Percentiles rank a stretch among this genome's conserved stretches.
phyloP scores from a whole-genome alignment of 2,797 vertebrate genomes.

The Sparidentex hasta region DNA sequence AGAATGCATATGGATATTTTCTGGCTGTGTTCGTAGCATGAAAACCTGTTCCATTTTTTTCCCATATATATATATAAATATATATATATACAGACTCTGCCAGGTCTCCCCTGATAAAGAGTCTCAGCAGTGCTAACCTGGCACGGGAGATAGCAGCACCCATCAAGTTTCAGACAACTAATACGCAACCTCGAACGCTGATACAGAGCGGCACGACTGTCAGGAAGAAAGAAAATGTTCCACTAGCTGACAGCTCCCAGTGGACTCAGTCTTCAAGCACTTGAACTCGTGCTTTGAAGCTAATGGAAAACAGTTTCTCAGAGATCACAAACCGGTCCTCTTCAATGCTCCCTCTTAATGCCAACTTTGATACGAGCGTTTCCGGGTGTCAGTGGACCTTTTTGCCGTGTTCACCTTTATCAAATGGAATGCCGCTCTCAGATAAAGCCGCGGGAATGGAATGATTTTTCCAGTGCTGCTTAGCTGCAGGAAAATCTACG shows the following conservation, averaged over 20 bases:
- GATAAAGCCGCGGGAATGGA: slow-evolving; percentile 1
- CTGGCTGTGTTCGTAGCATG: slow-evolving; percentile 2
- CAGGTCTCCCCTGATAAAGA: not conserved
- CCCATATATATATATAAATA: too few relatives aligned
- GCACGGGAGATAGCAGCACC: slow-evolving; percentile 32
- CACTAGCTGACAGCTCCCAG: slow-evolving; percentile 36
- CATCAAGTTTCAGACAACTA: slow-evolving; percentile 24
- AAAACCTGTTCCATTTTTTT: not conserved
- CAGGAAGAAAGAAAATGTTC: slow-evolving; percentile 25
- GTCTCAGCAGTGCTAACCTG: not conserved
- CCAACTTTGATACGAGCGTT: slow-evolving; percentile 25
- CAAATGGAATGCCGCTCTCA: slow-evolving; percentile 6
- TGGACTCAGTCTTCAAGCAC: slow-evolving; percentile 23
- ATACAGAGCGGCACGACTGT: slow-evolving; percentile 17
- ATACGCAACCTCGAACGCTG: not conserved
- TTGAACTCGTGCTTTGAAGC: slow-evolving; percentile 31
- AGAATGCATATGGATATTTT: slow-evolving; percentile 11
- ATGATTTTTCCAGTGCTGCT: not conserved
- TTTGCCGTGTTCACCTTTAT: slow-evolving; percentile 5
- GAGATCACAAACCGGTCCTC: slow-evolving; percentile 33
- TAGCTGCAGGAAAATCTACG: too few relatives aligned
- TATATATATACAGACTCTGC: not conserved
- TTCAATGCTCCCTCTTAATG: slow-evolving; percentile 14
- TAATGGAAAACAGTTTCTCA: slow-evolving; percentile 24
- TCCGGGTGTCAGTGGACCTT: not conserved